Evolutionary conservation across 2,113 vertebrate species (phyloP).

Genomic region (Ploceus nigricollis): DNA sequence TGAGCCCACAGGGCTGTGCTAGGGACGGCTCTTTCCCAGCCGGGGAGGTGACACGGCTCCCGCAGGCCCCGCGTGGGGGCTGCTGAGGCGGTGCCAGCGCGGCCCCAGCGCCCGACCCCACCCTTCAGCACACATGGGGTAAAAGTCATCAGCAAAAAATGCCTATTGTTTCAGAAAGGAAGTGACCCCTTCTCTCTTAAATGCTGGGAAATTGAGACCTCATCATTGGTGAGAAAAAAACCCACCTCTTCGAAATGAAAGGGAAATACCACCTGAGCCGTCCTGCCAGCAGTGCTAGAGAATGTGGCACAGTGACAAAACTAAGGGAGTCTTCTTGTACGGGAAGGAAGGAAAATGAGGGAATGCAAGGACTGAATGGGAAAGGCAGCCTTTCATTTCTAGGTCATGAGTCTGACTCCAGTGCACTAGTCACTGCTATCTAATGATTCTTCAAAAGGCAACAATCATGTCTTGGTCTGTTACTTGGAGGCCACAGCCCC

Average conservation of each 20-base stretch:
- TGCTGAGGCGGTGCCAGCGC: background rate
- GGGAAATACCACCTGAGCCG: constrained; percentile 41
- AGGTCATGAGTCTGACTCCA: background rate
- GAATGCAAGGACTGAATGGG: background rate
- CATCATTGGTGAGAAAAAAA: background rate
- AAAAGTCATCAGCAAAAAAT: constrained; percentile 45
- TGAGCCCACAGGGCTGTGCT: background rate
- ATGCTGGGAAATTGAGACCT: constrained; percentile 44
- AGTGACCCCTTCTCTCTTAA: constrained; percentile 54
- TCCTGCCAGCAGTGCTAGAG: background rate
- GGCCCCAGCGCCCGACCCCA: background rate
- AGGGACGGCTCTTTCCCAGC: background rate
- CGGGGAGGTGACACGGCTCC: background rate
- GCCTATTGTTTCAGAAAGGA: constrained; percentile 70
- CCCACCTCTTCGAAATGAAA: background rate
- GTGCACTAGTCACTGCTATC: background rate
- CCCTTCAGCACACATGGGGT: background rate
- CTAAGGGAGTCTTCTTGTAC: background rate
- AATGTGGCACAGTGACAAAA: background rate
- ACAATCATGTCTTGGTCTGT: background rate
- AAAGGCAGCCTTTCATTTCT: background rate
- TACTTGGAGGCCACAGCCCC: background rate
- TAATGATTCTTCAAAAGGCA: background rate
- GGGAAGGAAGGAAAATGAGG: constrained; percentile 29
- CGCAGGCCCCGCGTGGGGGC: rapidly evolving